A percentile compares a stretch with the other conserved stretches of the same genome.
phyloP scores from a whole-genome alignment of 2,888 invertebrate species.

The Yponomeuta sedellus region DNA sequence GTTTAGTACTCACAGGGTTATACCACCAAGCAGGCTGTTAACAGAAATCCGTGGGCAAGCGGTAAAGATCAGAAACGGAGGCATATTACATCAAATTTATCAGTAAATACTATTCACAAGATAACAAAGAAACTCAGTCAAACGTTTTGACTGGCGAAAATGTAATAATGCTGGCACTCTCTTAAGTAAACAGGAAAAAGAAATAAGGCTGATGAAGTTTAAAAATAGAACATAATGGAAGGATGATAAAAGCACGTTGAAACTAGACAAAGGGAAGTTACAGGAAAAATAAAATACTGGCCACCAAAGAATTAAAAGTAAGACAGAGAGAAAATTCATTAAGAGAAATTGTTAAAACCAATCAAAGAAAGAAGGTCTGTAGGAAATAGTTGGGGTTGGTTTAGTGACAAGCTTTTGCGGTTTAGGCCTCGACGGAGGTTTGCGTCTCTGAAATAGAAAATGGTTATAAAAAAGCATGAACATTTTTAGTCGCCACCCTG shows the following conservation, averaged over 20 bases:
- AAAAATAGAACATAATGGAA: background rate
- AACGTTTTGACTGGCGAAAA: too few relatives aligned
- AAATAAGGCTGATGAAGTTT: too few relatives aligned
- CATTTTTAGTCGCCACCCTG: slow-evolving; percentile 3
- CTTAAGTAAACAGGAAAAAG: too few relatives aligned
- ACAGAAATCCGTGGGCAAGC: slow-evolving; percentile 51
- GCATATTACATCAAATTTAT: background rate
- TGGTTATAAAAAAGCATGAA: background rate
- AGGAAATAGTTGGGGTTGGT: slow-evolving; percentile 25
- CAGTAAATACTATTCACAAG: background rate
- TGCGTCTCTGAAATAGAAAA: slow-evolving; percentile 48
- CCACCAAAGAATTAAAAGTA: background rate
- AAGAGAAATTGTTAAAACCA: slow-evolving; percentile 13
- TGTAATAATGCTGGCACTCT: too few relatives aligned
- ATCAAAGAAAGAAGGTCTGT: slow-evolving; percentile 27
- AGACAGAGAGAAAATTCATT: too few relatives aligned
- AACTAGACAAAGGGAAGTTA: background rate
- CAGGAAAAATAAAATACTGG: background rate
- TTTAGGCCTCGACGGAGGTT: slow-evolving; percentile 32
- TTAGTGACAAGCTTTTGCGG: slow-evolving; percentile 27
- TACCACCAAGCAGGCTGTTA: slow-evolving; percentile 94
- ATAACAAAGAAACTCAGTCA: too few relatives aligned
- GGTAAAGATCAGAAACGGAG: slow-evolving; percentile 29
- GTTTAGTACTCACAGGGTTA: slow-evolving; percentile 86
- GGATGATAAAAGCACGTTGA: background rate